Conservation (phyloP, 2,113 vertebrate genomes). For the Clupea harengus region DNA sequence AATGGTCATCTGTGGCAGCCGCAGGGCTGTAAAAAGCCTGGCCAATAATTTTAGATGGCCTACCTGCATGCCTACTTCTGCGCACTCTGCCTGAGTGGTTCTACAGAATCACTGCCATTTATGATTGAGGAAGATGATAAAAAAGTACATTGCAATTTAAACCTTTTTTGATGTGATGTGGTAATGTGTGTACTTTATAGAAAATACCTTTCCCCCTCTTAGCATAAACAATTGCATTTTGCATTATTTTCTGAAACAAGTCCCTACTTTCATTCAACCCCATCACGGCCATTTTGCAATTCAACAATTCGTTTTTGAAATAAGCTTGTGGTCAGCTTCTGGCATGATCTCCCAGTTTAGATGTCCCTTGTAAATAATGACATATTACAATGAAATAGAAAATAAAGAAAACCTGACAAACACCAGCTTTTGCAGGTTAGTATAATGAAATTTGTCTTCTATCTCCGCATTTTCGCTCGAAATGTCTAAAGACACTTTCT, state of each 20-base stretch:
- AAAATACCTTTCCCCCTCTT: background rate
- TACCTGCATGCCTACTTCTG: too few relatives aligned
- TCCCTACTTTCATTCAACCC: too few relatives aligned
- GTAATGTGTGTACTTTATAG: too few relatives aligned
- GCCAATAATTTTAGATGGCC: too few relatives aligned
- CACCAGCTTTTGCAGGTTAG: background rate
- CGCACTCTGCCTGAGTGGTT: too few relatives aligned
- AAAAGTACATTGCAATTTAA: background rate
- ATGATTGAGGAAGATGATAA: conserved; percentile 2
- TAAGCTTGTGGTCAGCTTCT: background rate
- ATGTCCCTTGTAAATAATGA: background rate
- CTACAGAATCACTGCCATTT: conserved; percentile 14
- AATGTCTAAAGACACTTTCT: too few relatives aligned
- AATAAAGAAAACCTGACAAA: background rate
- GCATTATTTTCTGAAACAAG: too few relatives aligned
- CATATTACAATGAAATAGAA: background rate
- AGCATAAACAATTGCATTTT: background rate
- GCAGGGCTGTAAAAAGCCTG: too few relatives aligned
- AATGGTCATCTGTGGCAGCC: too few relatives aligned
- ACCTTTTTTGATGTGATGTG: background rate
- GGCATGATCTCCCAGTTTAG: background rate
- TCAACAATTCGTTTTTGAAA: background rate
- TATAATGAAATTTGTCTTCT: too few relatives aligned
- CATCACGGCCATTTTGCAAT: background rate
- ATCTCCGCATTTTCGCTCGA: too few relatives aligned